Base-by-base conservation (phyloP, 2,888 invertebrate genomes). In the Matsumyia berberina region DNA sequence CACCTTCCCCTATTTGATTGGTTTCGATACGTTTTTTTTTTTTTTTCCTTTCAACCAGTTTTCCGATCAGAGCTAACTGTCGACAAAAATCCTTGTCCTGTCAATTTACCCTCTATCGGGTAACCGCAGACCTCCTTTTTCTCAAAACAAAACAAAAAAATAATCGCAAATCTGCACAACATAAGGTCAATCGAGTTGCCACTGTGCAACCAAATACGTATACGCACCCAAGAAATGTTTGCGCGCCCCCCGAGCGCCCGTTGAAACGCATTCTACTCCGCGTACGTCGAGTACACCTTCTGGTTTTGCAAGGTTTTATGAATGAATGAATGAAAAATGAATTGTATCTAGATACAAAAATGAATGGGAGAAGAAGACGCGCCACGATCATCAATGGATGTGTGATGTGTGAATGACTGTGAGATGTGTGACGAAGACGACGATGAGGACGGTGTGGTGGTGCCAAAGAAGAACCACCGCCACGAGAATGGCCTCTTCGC, bases 271-370 rank as follows among this genome's bases (percentile, higher is more conserved):
- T 70, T 57, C 57, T 70, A 57, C 57, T 9, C 12, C 51, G 60
- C 55, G 62, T 64, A 37, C 58, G 42, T 19, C 12, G 60, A 60
- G 17, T 66, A 66, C 58, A 78, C 79, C 79, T 64, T 76, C 79
- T 64, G 67, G 85, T 85, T 85, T 85, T 64, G 85, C 85, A 85
- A 85, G 85, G 79, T 85, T 85, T 85, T 80, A 79, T 85, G 85
- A 85, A 85, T 85, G 83, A 82, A 82, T 82, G 58, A 73, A 82
- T 76, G 74, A 74, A 70, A n/a, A 67, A 69, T 62, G 58, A 79
- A 74, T 74, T 79, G 79, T 74, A 83, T 67, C 62, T 55, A 73
- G 77, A 77, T 67, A 66, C 42, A 70, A 19, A 51, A 85, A 70
- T 79, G 85, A 79, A 79, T 85, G 79, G 49, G 74, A 15, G 57